Base-by-base conservation (phyloP, 64 coral and sea anemone species). In the Montipora cactus region DNA sequence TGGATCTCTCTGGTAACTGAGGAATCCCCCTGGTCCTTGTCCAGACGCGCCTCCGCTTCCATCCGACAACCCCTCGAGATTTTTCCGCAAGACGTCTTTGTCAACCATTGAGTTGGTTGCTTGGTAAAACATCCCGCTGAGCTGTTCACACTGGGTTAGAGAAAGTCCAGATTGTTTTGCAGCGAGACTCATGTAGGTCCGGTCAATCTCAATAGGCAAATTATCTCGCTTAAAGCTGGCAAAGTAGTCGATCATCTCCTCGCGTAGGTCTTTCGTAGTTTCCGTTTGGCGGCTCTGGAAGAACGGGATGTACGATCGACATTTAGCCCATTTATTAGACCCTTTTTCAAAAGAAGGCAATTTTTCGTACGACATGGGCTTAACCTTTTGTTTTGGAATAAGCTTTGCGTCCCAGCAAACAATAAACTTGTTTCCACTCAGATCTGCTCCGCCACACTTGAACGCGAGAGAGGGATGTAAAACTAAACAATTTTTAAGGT, bases 361-460 rank as follows among this genome's bases (percentile, higher is more conserved):
- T 1, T 28, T 0, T 0, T 59, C 80, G 87, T 97, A 97, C 19
- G 80, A 37, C 23, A 80, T 91, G 9, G 95, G 89, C 18, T 61
- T 13, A 1, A 11, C 3, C 19, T 47, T 78, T 61, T 16, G 68
- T 11, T 22, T 77, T 28, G 95, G 95, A 49, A 97, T 51, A n/a
- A 97, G 92, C 16, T 58, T 46, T 76, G 14, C 13, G 55, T 98
- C 96, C 96, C 96, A 98, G 13, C 55, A 89, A 44, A 98, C 96
- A 48, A 98, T 89, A 68, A 98, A 92, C 49, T 98, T 92, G 72
- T 84, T 88, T 10, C 96, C 93, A 49, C 78, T 58, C 25, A 95
- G 49, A 44, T 98, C 79, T 4, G 83, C 89, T 52, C 92, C 84
- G 14, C 23, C 74, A 67, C 64, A 88, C 44, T 88, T 84, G 7